These are phyloP conservation scores for Montipora sp. DNA, from an alignment of 64 coral and sea anemone species.

Conservation along the genomic window DNA sequence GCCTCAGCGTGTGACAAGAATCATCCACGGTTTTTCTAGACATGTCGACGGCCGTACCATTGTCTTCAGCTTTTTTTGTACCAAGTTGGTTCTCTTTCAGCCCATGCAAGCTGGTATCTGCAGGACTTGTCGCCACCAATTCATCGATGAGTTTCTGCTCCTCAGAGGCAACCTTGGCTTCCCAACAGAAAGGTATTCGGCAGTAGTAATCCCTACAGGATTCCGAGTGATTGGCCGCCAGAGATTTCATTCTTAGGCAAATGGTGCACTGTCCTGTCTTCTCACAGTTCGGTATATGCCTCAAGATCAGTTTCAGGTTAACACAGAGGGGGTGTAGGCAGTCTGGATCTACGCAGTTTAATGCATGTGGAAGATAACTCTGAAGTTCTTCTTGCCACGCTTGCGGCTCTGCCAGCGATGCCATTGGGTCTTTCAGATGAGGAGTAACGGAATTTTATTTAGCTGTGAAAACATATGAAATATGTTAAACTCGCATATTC, in stretches of 20 bases:
- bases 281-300: conserved; percentile 4
- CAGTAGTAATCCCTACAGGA: conserved; percentile 37
- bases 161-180: conserved; percentile 25
- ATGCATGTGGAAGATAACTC: conserved; percentile 36
- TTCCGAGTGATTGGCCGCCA: conserved; percentile 20
- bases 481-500: too few relatives aligned
- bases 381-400: conserved; percentile 33
- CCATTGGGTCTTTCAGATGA: not conserved
- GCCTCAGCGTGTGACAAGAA: not conserved
- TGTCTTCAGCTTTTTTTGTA: not conserved
- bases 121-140: not conserved
- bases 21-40: not conserved
- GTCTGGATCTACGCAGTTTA: conserved; percentile 18
- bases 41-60: not conserved
- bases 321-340: conserved; percentile 26
- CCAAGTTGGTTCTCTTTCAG: not conserved
- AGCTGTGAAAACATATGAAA: too few relatives aligned
- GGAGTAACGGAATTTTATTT: too few relatives aligned
- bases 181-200: conserved; percentile 24
- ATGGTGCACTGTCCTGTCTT: conserved; percentile 19
- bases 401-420: not conserved
- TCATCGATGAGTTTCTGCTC: conserved; percentile 32
- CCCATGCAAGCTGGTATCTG: not conserved
- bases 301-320: conserved; percentile 37
- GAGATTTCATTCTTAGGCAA: conserved; percentile 23